Conservation (phyloP, 2,113 vertebrate genomes). For the Grus americana region DNA sequence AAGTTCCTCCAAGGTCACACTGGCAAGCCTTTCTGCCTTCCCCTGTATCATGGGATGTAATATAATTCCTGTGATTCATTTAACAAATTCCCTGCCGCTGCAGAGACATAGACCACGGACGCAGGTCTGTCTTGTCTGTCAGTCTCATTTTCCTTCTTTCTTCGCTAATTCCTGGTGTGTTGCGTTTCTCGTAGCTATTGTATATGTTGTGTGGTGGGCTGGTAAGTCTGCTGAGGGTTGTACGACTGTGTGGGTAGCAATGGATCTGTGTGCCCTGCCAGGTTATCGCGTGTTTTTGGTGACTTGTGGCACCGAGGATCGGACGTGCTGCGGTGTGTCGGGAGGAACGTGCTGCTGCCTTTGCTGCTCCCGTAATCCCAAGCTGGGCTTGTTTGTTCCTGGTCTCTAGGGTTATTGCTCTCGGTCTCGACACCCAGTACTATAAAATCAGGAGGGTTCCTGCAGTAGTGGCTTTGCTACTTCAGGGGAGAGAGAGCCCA, state of each 20-base stretch:
- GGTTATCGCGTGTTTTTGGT: background rate
- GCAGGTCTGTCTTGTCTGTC: background rate
- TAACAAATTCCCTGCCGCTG: constrained; percentile 41
- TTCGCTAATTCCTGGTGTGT: background rate
- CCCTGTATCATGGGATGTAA: constrained; percentile 57
- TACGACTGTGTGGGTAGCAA: background rate
- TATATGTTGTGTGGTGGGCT: background rate
- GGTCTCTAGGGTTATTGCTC: background rate
- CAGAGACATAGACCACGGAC: background rate
- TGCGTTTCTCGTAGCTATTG: background rate
- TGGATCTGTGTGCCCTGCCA: background rate
- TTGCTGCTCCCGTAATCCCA: background rate
- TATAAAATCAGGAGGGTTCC: constrained; percentile 25
- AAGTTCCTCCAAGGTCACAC: constrained; percentile 46
- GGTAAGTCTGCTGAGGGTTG: background rate
- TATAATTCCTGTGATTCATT: constrained; percentile 61
- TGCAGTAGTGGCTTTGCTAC: constrained; percentile 12
- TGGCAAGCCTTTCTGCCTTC: constrained; percentile 46
- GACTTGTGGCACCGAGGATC: background rate
- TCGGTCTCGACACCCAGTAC: constrained; percentile 1
- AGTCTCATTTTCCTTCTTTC: background rate
- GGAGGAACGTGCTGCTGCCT: background rate
- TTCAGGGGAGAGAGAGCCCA: background rate
- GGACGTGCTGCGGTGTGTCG: background rate
- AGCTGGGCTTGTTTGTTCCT: background rate